Percentiles rank a stretch among this genome's conserved stretches.
These are phyloP conservation scores for Pheosia gnoma DNA, from an alignment of 2,888 invertebrate genomes.

Conservation along the genomic window DNA sequence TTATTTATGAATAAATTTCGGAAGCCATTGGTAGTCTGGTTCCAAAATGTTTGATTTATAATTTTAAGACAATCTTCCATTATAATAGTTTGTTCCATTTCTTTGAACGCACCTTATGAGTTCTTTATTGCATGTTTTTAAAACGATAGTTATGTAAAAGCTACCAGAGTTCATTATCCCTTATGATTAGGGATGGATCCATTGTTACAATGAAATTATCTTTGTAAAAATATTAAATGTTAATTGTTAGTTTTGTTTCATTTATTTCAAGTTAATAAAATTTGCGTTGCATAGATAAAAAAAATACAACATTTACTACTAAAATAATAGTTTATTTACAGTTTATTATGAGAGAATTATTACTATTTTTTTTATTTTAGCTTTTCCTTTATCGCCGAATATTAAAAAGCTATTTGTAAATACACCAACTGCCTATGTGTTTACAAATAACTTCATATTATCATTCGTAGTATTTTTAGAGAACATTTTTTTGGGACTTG, in stretches of 20 bases:
- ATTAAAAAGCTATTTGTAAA: slow-evolving; percentile 77
- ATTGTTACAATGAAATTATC: no score
- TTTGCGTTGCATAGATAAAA: not conserved
- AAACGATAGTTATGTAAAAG: no score
- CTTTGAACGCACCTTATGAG: no score
- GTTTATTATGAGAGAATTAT: slow-evolving; percentile 69
- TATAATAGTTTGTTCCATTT: no score
- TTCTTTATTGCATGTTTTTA: no score
- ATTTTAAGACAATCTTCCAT: no score
- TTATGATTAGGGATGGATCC: no score
- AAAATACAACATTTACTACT: slow-evolving; percentile 63
- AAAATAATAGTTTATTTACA: slow-evolving; percentile 83
- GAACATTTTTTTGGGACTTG: slow-evolving; percentile 24
- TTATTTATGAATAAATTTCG: no score
- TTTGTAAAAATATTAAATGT: no score
- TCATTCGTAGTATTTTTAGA: slow-evolving; percentile 31
- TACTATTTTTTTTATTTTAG: slow-evolving; percentile 73
- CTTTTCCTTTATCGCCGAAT: slow-evolving; percentile 60
- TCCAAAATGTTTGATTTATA: no score
- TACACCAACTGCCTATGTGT: slow-evolving; percentile 49
- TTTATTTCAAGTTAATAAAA: not conserved
- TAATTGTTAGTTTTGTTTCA: not conserved
- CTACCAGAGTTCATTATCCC: no score
- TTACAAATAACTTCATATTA: slow-evolving; percentile 72
- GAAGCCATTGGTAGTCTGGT: no score